Evolutionary conservation across 2,888 invertebrate species (phyloP), one percentile per base, ranked within the genome.

Genomic region (Drosophila anomalata): DNA sequence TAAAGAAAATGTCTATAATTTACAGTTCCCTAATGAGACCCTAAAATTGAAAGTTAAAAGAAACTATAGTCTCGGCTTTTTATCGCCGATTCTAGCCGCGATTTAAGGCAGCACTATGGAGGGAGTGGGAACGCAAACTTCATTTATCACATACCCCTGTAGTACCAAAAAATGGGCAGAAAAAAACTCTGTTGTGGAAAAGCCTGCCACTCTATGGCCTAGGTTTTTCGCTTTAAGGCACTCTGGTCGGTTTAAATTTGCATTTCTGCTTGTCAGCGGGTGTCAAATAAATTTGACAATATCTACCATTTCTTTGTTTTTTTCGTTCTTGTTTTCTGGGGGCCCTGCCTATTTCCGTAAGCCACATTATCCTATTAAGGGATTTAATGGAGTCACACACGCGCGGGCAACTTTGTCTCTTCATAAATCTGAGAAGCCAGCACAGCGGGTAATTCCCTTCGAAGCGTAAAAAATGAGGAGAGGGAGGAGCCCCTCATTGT

Each of bases 301-400:
- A 56, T 55, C 14, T n/a, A 44, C 50, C 17, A 33, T 53, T n/a
- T 55, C 17, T 56, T 29, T 56, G 22, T 20, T 31, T 46, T 44
- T 50, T 29, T 8, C 9, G 29, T 29, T 29, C 29, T 29, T 29
- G 29, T 29, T 48, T 33, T 36, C n/a, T 36, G n/a, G 2, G n/a
- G 36, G 36, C 46, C 42, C 36, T 59, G 56, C 65, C 24, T 69
- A 50, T 56, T 53, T 56, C 54, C 44, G 39, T 58, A 52, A 65
- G 46, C 63, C 48, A 65, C 66, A 73, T 72, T 87, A 85, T 84
- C 85, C 85, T 84, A 88, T 85, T 85, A 88, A 79, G 79, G 73
- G 79, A 76, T 75, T 79, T 87, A 84, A 84, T 84, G 77, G 85
- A 79, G 80, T 83, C 87, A 83, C 78, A 83, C 84, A 83, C 78